Evolutionary conservation across 2,113 vertebrate genomes (phyloP).

Genomic region (Phainopepla nitens): DNA sequence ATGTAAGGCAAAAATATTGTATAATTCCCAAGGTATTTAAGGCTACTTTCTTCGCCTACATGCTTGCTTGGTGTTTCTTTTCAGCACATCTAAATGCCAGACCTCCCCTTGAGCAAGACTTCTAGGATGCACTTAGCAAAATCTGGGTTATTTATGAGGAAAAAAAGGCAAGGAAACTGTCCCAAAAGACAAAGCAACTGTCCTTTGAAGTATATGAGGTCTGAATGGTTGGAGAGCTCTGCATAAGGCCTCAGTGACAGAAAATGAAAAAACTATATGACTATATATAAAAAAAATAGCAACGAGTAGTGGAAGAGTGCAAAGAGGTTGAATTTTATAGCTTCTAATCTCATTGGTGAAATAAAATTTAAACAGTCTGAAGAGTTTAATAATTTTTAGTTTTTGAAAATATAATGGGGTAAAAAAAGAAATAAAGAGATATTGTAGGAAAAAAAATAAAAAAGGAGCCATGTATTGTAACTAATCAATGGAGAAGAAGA

Average conservation of each 20-base stretch:
- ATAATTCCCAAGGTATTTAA: not conserved
- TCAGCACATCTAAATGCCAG: not conserved
- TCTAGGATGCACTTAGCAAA: not conserved
- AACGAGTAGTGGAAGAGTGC: not conserved
- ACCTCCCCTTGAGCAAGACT: not conserved
- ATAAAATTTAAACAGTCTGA: not conserved
- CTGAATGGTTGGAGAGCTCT: not conserved
- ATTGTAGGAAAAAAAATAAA: accelerated
- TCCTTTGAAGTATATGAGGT: not conserved
- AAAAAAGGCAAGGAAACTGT: not conserved
- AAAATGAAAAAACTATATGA: not conserved
- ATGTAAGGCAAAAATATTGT: not conserved
- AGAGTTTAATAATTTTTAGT: not conserved
- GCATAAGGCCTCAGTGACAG: not conserved
- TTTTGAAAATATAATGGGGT: not conserved
- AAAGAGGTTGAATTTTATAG: not conserved
- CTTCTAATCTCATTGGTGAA: not conserved
- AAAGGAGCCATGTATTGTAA: accelerated
- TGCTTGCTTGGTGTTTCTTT: not conserved
- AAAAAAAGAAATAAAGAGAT: not conserved
- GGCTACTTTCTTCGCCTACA: not conserved
- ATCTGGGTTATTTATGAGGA: not conserved
- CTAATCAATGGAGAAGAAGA: not conserved
- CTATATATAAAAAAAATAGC: not conserved
- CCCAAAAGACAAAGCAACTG: not conserved